These are phyloP conservation scores for Drosophila infuscata DNA, from an alignment of 2,888 invertebrate species.

Conservation along the genomic window DNA sequence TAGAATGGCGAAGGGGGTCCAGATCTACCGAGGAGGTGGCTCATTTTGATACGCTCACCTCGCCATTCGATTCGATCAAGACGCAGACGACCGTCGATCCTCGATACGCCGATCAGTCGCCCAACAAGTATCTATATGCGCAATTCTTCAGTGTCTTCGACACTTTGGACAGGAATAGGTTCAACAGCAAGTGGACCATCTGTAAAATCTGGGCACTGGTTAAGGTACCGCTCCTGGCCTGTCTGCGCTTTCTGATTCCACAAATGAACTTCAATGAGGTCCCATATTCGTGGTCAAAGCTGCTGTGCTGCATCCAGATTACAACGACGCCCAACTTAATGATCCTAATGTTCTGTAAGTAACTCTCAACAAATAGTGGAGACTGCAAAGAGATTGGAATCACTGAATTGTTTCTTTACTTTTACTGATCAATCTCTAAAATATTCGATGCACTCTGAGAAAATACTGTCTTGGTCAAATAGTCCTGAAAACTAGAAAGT, in stretches of 20 bases:
- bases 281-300: slow-evolving; percentile 35
- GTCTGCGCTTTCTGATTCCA: slow-evolving; percentile 40
- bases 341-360: slow-evolving; percentile 15
- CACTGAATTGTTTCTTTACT: no score
- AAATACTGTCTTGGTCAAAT: no score
- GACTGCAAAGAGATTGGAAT: no score
- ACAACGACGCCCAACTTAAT: slow-evolving; percentile 17
- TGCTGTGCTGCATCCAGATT: slow-evolving; percentile 42
- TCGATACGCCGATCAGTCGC: background rate
- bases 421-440: no score
- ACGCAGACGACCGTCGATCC: background rate
- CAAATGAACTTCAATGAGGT: slow-evolving; percentile 10
- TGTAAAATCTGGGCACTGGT: slow-evolving; percentile 42
- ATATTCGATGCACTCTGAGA: no score
- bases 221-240: slow-evolving; percentile 22
- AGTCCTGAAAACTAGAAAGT: no score
- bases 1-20: background rate
- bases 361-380: background rate
- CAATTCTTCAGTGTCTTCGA: slow-evolving; percentile 38
- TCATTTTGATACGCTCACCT: background rate
- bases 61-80: background rate
- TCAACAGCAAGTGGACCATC: slow-evolving; percentile 30
- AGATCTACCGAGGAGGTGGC: background rate
- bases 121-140: slow-evolving; percentile 7
- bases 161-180: slow-evolving; percentile 14